Base-by-base conservation (phyloP, 2,888 invertebrate species). In the Cylindroiulus punctatus region DNA sequence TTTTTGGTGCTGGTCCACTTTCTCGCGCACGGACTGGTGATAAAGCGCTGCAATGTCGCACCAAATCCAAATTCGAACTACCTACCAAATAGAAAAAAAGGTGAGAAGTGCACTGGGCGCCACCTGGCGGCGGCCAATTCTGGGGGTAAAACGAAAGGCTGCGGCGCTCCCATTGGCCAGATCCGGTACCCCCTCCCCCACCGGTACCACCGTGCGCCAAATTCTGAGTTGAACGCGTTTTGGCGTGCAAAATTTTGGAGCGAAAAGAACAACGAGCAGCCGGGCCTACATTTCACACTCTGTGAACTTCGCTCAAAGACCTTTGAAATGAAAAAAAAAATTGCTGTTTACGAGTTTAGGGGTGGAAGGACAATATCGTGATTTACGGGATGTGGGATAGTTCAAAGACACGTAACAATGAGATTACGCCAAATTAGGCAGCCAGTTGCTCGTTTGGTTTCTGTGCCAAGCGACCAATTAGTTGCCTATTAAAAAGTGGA, bases 211-310 rank as follows among this genome's bases (percentile, higher is more conserved):
- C 65, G 12, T 65, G 65, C n/a, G 65, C 65, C 65, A 65, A 26
- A 65, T 65, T 65, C 26, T 26, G 26, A 65, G 65, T 26, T 10
- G 65, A 65, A 57, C 57, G 57, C 22, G 22, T 57, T 57, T 57
- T 22, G 57, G 57, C 57, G 57, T 57, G 57, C 57, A 57, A 65
- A 65, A 65, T 26, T 65, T 65, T 5, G 22, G 44, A 14, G 14
- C 44, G 44, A 44, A 44, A 44, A 22, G 26, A 26, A 65, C 65
- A 26, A 65, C 65, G 22, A 26, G n/a, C 26, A 26, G 10, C 22
- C n/a, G n/a, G 65, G 65, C 65, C 65, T 65, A 65, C 65, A 65
- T 65, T 65, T 65, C 65, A 65, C 65, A 65, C 65, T 65, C 65
- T 7, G 65, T 65, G 65, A 65, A 65, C 65, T 65, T 65, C 22